Base-by-base conservation (phyloP, 2,113 vertebrate genomes). In the Cyphomyrus plagiostoma region DNA sequence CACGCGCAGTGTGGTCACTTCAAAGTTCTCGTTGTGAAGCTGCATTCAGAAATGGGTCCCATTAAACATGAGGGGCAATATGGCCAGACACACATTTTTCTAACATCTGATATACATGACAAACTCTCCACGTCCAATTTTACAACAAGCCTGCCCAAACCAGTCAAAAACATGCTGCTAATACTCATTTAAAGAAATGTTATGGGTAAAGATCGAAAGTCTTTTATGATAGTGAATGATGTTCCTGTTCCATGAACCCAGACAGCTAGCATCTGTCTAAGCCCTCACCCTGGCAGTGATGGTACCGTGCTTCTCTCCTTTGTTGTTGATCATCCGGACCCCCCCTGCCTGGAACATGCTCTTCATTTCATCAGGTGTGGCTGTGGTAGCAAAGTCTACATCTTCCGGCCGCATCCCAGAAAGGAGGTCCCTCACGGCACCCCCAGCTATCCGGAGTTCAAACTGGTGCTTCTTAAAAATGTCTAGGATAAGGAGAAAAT, bases 281-380 rank as follows among this genome's bases (percentile, higher is more conserved):
- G 8, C 10, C 90, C 94, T 95, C 93, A 99, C 98, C 95, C 98
- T 94, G 84, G 97, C 98, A 11, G 98, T 99, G 46, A 99, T 97
- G 62, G 98, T 99, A 4, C 98, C 98, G 0, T 99, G 98, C 86
- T 97, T 97, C 92, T 99, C 98, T 49, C 98, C 98, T 93, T 97
- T 98, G 90, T 98, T 99, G 91, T 99, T 99, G 92, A 99, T 99
- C 95, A 98, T 96, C 21, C 98, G 95, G 82, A 99, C 92, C 1
- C 98, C 98, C 0, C 96, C 97, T 0, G 93, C 89, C 3, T 97
- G 97, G 92, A 99, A 98, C 95, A 99, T 95, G 5, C 90, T 92
- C 94, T 99, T 99, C 98, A 99, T 99, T 92, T 98, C 95, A 3
- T 94, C 94, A 0, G 98, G 98, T 0, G 98, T 99, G 0, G 98